phyloP scores from a whole-genome alignment of 2,888 invertebrate genomes.

The Lasius fuliginosus region DNA sequence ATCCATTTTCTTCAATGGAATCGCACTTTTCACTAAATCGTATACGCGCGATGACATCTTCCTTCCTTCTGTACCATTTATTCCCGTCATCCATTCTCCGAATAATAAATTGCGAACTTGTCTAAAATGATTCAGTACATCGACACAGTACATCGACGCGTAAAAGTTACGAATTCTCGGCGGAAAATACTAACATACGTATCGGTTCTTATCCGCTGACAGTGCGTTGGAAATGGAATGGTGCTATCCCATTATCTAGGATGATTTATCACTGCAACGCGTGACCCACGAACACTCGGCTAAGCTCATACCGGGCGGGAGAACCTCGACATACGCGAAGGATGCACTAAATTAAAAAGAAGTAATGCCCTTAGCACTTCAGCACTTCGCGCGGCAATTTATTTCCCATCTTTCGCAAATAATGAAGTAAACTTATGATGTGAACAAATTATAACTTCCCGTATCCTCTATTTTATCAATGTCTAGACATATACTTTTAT shows the following conservation, averaged over 20 bases:
- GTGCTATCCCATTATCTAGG: conserved; percentile 58
- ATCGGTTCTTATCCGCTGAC: conserved; percentile 60
- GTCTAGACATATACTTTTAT: conserved; percentile 52
- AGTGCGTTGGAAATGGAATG: conserved; percentile 54
- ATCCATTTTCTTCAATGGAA: conserved; percentile 20
- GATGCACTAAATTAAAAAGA: conserved; percentile 55
- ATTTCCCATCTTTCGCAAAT: conserved; percentile 56
- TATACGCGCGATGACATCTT: conserved; percentile 6
- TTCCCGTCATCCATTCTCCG: conserved; percentile 31
- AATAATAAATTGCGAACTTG: conserved; percentile 57
- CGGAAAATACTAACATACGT: conserved; percentile 52
- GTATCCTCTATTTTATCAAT: conserved; percentile 26
- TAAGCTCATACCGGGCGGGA: conserved; percentile 31
- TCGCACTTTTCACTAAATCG: background rate
- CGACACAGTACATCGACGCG: conserved; percentile 30
- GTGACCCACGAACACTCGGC: conserved; percentile 55
- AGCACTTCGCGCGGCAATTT: conserved; percentile 52
- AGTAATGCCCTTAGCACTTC: conserved; percentile 51
- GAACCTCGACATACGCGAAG: conserved; percentile 51
- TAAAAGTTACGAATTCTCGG: conserved; percentile 53
- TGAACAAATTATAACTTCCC: conserved; percentile 55
- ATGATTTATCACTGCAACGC: conserved; percentile 63
- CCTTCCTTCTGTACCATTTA: conserved; percentile 7
- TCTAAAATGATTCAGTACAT: conserved; percentile 63
- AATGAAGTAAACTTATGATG: conserved; percentile 50